These are phyloP conservation scores for Tinea semifulvella DNA, from an alignment of 2,888 invertebrate genomes.

Conservation along the genomic window DNA sequence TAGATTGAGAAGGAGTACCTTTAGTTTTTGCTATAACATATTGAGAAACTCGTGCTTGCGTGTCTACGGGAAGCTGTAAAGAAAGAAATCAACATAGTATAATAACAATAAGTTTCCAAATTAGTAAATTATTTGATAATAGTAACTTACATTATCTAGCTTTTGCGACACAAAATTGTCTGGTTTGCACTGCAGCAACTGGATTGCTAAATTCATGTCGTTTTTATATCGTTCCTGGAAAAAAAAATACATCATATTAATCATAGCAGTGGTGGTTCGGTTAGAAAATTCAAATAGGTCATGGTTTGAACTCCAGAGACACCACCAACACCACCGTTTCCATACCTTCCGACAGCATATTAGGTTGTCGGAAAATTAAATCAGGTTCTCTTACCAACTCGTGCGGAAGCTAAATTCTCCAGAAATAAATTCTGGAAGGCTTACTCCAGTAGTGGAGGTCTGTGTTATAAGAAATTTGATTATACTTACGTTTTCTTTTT, in stretches of 20 bases:
- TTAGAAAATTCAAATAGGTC: background rate
- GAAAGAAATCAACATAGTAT: constrained; percentile 12
- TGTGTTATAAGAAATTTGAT: too few relatives aligned
- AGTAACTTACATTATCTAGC: constrained; percentile 82
- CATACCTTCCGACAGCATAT: too few relatives aligned
- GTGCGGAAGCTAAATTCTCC: too few relatives aligned
- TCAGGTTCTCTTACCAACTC: too few relatives aligned
- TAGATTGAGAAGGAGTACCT: constrained; percentile 44
- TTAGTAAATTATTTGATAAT: background rate
- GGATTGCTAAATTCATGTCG: constrained; percentile 93
- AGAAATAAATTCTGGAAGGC: too few relatives aligned
- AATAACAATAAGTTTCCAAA: background rate
- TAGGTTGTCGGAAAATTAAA: too few relatives aligned
- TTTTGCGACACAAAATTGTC: constrained; percentile 93
- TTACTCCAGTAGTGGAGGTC: too few relatives aligned
- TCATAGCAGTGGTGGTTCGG: too few relatives aligned
- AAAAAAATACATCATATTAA: constrained; percentile 12
- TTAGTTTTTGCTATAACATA: constrained; percentile 73
- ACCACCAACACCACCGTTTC: too few relatives aligned
- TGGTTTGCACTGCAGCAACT: constrained; percentile 93
- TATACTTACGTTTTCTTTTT: constrained; percentile 84
- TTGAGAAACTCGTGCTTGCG: constrained; percentile 88
- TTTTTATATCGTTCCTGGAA: constrained; percentile 92
- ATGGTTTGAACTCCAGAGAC: too few relatives aligned
- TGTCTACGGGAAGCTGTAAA: constrained; percentile 86